These are phyloP conservation scores for Esperia sulphurella DNA, from an alignment of 2,888 invertebrate genomes.

Conservation along the genomic window DNA sequence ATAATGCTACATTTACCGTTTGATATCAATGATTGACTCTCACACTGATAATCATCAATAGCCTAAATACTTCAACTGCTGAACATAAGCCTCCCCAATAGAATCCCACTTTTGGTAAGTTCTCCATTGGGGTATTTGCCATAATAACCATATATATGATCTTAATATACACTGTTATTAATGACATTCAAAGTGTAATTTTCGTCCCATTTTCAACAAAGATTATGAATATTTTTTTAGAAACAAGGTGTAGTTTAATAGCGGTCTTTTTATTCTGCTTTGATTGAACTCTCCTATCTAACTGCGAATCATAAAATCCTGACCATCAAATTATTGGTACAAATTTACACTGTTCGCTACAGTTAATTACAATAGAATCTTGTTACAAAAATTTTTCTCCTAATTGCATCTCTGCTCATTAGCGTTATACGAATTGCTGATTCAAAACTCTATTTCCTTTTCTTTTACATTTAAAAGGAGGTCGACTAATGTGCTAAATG, in stretches of 20 bases:
- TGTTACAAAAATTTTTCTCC: constrained; percentile 37
- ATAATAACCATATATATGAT: too few relatives aligned
- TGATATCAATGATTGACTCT: too few relatives aligned
- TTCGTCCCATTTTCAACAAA: background rate
- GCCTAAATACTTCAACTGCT: too few relatives aligned
- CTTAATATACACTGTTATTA: too few relatives aligned
- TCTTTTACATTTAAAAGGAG: constrained; percentile 47
- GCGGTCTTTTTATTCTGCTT: background rate
- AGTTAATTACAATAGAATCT: constrained; percentile 13
- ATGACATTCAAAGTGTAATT: too few relatives aligned
- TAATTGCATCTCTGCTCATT: constrained; percentile 57
- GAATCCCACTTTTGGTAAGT: too few relatives aligned
- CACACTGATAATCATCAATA: too few relatives aligned
- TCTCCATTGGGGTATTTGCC: too few relatives aligned
- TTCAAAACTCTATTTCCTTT: constrained; percentile 49
- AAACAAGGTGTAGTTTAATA: too few relatives aligned
- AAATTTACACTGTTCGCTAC: background rate
- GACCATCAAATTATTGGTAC: background rate
- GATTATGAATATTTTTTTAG: background rate
- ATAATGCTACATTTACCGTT: too few relatives aligned
- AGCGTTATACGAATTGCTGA: constrained; percentile 56
- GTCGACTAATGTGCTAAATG: constrained; percentile 43
- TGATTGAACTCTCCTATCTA: background rate
- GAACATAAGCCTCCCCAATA: too few relatives aligned
- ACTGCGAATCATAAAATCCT: background rate